These are phyloP conservation scores for Gouania willdenowi DNA, from an alignment of 2,797 vertebrate genomes.

Conservation along the genomic window DNA sequence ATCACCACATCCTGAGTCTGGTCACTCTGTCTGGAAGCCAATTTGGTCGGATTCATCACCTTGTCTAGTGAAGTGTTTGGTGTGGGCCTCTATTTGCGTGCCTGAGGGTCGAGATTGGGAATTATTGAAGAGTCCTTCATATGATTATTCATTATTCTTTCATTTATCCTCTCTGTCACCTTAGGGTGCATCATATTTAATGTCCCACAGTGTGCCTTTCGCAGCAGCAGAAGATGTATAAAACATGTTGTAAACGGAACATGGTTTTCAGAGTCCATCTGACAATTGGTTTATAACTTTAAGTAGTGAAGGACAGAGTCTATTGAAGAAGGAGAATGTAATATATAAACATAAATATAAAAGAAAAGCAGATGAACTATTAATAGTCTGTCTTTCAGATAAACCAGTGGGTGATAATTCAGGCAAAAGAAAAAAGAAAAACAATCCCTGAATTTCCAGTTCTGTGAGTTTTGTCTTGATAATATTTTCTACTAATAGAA, in stretches of 20 bases:
- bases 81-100: constrained; percentile 14
- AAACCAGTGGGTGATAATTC: constrained; percentile 57
- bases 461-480: constrained; percentile 26
- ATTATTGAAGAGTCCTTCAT: constrained; percentile 35
- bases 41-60: constrained; percentile 27
- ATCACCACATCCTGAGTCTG: constrained; percentile 18
- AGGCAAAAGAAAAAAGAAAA: constrained; percentile 69
- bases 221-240: constrained; percentile 1
- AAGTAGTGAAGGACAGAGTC: constrained; percentile 3
- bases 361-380: constrained; percentile 64
- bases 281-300: neutral
- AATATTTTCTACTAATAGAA: too few species aligned
- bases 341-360: constrained; percentile 37
- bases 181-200: constrained; percentile 32
- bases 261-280: too few species aligned
- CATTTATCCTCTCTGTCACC: constrained; percentile 31
- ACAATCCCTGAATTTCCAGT: constrained; percentile 58
- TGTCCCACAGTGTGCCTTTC: constrained; percentile 9
- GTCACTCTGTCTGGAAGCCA: constrained; percentile 19
- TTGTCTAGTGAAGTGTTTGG: constrained; percentile 28
- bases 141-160: constrained; percentile 29
- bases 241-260: neutral
- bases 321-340: constrained; percentile 9
- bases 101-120: constrained; percentile 27
- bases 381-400: constrained; percentile 61